Conservation (phyloP, 2,797 vertebrate species). For the Bovichtus variegatus region DNA sequence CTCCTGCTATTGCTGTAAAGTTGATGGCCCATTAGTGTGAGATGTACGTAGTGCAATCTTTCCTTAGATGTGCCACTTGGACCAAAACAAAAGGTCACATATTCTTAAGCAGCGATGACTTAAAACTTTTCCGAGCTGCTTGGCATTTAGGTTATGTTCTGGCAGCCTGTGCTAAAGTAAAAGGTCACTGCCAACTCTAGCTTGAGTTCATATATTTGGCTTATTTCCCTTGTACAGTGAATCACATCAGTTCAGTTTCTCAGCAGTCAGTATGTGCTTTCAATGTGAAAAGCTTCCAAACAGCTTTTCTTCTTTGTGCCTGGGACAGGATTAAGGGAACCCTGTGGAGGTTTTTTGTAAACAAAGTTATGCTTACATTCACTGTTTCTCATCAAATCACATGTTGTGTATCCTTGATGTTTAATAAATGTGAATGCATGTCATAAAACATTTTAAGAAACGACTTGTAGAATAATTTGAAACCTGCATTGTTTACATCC, state of each 20-base stretch:
- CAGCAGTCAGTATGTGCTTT: background rate
- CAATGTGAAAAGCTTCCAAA: background rate
- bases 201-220: background rate
- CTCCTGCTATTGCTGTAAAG: background rate
- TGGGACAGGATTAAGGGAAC: background rate
- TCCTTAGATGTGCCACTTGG: background rate
- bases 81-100: conserved; percentile 12
- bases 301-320: too few species aligned
- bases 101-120: conserved; percentile 1
- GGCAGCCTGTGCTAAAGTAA: conserved; percentile 2
- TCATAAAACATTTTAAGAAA: background rate
- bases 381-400: background rate
- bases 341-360: too few species aligned
- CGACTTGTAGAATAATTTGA: background rate
- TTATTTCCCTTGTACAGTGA: accelerated
- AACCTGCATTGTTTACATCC: too few species aligned
- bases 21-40: background rate
- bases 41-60: background rate
- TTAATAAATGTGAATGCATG: background rate
- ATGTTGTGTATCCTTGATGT: background rate
- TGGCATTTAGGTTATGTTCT: conserved; percentile 19
- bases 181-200: conserved; percentile 5
- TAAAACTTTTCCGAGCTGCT: conserved; percentile 1
- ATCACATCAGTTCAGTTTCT: background rate
- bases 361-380: background rate